Percentiles rank a stretch among this genome's conserved stretches.
These are phyloP conservation scores for Antheraea mylitta DNA, from an alignment of 1,140 invertebrate species.

Conservation along the genomic window DNA sequence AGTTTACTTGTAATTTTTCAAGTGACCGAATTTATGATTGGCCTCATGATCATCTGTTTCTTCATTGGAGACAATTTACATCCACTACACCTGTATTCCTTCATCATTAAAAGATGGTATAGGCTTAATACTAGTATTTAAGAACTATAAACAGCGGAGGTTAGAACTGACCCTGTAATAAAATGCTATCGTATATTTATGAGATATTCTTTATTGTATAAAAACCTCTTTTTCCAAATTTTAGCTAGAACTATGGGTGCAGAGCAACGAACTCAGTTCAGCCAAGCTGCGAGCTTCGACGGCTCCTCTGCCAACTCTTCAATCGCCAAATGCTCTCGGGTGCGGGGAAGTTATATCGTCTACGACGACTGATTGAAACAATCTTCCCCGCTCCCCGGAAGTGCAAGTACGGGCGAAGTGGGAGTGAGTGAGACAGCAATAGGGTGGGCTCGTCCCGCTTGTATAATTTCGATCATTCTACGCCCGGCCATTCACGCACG, in stretches of 20 bases:
- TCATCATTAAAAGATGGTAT: no score
- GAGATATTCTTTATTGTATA: background rate
- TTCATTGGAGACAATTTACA: no score
- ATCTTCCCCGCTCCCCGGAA: conserved; percentile 37
- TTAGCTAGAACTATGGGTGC: conserved; percentile 74
- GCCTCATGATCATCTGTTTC: no score
- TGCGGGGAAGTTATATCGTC: conserved; percentile 50
- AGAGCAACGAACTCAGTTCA: conserved; percentile 72
- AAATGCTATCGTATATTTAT: background rate
- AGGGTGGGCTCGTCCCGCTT: conserved; percentile 32
- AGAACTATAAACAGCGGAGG: no score
- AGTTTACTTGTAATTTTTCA: no score
- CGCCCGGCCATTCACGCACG: conserved; percentile 14
- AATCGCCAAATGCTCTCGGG: conserved; percentile 30
- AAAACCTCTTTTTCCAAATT: conserved; percentile 25
- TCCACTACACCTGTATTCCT: no score
- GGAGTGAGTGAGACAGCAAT: conserved; percentile 33
- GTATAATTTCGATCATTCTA: conserved; percentile 33
- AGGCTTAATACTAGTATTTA: no score
- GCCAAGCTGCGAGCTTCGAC: conserved; percentile 53
- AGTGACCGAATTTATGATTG: no score
- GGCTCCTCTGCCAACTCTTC: conserved; percentile 28
- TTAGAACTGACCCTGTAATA: no score
- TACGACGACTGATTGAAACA: conserved; percentile 45
- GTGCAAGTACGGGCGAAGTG: conserved; percentile 30